Conservation (phyloP, 2,113 vertebrate species). For the Candoia aspera region DNA sequence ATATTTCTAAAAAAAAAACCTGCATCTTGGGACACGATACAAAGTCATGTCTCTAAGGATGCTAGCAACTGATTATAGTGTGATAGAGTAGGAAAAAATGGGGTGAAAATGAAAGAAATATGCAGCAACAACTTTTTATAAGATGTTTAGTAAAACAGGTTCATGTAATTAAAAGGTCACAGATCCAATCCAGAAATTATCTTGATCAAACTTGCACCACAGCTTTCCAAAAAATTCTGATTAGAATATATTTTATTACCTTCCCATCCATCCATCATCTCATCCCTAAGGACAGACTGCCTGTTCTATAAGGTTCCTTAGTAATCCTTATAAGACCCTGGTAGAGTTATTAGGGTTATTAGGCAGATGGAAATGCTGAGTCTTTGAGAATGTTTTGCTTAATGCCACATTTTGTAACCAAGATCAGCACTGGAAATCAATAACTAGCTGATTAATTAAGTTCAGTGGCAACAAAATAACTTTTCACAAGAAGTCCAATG, state of each 20-base stretch:
- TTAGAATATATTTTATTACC: not conserved
- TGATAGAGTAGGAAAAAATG: not conserved
- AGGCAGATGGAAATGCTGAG: not conserved
- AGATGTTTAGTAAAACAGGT: not conserved
- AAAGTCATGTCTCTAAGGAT: constrained; percentile 16
- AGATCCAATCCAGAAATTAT: not conserved
- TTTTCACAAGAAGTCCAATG: not conserved
- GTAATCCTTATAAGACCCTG: not conserved
- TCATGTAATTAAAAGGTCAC: not conserved
- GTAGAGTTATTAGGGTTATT: not conserved
- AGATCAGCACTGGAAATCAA: not conserved
- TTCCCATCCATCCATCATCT: not conserved
- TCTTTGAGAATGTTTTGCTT: not conserved
- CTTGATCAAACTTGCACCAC: not conserved
- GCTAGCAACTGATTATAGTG: not conserved
- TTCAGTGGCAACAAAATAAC: not conserved
- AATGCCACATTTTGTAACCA: not conserved
- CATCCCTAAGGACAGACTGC: not conserved
- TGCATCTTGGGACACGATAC: not conserved
- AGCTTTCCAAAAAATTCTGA: not conserved
- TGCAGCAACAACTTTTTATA: not conserved
- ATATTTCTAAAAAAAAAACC: constrained; percentile 2
- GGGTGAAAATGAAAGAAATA: not conserved
- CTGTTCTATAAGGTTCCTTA: not conserved
- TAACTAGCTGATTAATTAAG: not conserved